Evolutionary conservation across 2,113 vertebrate genomes (phyloP).

Genomic region (Noctilio leporinus): DNA sequence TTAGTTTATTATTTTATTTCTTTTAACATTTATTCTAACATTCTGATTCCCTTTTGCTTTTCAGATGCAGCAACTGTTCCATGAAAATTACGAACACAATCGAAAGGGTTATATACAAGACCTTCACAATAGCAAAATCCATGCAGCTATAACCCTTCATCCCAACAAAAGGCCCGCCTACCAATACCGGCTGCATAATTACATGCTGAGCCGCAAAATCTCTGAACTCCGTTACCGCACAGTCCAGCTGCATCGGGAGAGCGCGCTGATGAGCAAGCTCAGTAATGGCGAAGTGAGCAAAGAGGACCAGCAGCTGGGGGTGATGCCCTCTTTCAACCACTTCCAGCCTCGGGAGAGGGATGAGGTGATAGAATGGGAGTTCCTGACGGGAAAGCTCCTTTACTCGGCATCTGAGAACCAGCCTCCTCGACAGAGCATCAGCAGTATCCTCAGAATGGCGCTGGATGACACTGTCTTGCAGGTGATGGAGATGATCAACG

Average conservation of each 20-base stretch:
- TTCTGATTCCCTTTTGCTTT: slow-evolving; percentile 39
- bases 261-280: slow-evolving; percentile 93
- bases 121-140: slow-evolving; percentile 98
- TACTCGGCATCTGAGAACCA: slow-evolving; percentile 89
- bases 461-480: slow-evolving; percentile 96
- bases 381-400: slow-evolving; percentile 92
- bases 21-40: slow-evolving; percentile 8
- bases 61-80: slow-evolving; percentile 99
- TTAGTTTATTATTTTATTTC: neutral
- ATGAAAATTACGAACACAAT: slow-evolving; percentile 97
- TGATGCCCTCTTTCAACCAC: slow-evolving; percentile 93
- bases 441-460: slow-evolving; percentile 88
- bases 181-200: slow-evolving; percentile 96
- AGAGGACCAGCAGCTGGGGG: slow-evolving; percentile 93
- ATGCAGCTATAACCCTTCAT: slow-evolving; percentile 95
- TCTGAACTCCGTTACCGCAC: slow-evolving; percentile 94
- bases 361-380: slow-evolving; percentile 98
- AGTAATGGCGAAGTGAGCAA: slow-evolving; percentile 87
- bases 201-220: slow-evolving; percentile 96
- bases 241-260: slow-evolving; percentile 94
- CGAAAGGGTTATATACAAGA: slow-evolving; percentile 97
- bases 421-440: slow-evolving; percentile 92
- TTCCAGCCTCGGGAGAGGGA: slow-evolving; percentile 91
- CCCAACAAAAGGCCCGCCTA: slow-evolving; percentile 98
- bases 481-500: slow-evolving; percentile 99